Conservation (phyloP, 2,888 invertebrate genomes). For the Cabera pusaria region DNA sequence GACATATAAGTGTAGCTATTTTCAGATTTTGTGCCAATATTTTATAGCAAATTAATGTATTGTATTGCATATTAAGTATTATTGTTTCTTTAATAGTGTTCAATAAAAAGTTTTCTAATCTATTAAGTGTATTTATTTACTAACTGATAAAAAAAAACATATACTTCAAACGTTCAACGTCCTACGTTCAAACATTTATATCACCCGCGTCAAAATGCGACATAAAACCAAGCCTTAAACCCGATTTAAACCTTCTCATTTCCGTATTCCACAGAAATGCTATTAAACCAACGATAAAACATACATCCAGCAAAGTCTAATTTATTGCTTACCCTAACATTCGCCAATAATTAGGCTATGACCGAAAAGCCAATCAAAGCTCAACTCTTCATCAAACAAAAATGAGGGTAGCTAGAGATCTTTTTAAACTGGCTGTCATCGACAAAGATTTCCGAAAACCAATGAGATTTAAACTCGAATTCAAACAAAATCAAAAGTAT, state of each 20-base stretch:
- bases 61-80: too few relatives aligned
- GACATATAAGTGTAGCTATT: too few relatives aligned
- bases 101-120: too few relatives aligned
- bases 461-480: constrained; percentile 1
- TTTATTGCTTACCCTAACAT: constrained; percentile 22
- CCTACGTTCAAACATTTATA: constrained; percentile 6
- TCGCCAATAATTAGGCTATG: constrained; percentile 16
- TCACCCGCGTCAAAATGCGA: constrained; percentile 7
- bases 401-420: neutral
- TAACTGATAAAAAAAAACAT: too few relatives aligned
- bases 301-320: constrained; percentile 24
- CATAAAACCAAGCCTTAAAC: constrained; percentile 15
- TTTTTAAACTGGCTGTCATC: neutral
- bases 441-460: neutral
- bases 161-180: too few relatives aligned
- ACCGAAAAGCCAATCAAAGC: constrained; percentile 1
- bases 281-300: constrained; percentile 27
- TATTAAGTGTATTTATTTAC: too few relatives aligned
- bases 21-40: too few relatives aligned
- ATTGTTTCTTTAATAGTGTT: too few relatives aligned
- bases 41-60: too few relatives aligned
- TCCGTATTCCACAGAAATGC: constrained; percentile 22
- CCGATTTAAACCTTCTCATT: constrained; percentile 27
- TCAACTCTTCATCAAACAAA: neutral
- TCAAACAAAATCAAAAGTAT: neutral